A percentile compares a stretch with the other conserved stretches of the same genome.
phyloP scores from a whole-genome alignment of 2,888 invertebrate genomes.

The Cosmopolites sordidus region DNA sequence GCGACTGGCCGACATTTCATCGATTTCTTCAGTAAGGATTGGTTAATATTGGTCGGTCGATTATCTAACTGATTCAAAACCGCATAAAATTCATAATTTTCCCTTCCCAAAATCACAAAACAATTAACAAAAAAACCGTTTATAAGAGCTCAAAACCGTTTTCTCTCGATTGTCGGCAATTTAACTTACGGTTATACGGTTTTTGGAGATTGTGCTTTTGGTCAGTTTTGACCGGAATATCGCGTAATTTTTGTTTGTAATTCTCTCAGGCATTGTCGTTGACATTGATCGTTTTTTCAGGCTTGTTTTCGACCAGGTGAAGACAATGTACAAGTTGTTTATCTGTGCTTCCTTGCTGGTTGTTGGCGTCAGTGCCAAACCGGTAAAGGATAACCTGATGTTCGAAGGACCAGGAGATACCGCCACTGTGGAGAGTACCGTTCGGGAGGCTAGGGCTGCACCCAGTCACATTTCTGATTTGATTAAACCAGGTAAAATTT shows the following conservation, averaged over 20 bases:
- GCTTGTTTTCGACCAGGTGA: no score
- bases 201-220: neutral
- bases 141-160: conserved; percentile 12
- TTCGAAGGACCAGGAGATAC: conserved; percentile 49
- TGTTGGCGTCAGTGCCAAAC: conserved; percentile 8
- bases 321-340: conserved; percentile 15
- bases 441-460: conserved; percentile 56
- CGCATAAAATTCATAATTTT: conserved; percentile 21
- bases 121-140: conserved; percentile 16
- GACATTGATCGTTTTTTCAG: neutral
- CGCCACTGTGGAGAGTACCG: conserved; percentile 54
- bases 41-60: no score
- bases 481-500: conserved; percentile 39
- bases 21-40: no score
- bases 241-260: neutral
- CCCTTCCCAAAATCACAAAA: conserved; percentile 12
- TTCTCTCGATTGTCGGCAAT: neutral
- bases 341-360: conserved; percentile 2
- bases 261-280: neutral
- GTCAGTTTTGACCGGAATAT: neutral
- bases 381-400: conserved; percentile 23
- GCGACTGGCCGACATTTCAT: no score
- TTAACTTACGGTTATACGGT: no score
- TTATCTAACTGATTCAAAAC: conserved; percentile 23
- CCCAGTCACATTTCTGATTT: conserved; percentile 42